These are phyloP conservation scores for Ifrita kowaldi DNA, from an alignment of 2,113 vertebrate species.

Conservation along the genomic window DNA sequence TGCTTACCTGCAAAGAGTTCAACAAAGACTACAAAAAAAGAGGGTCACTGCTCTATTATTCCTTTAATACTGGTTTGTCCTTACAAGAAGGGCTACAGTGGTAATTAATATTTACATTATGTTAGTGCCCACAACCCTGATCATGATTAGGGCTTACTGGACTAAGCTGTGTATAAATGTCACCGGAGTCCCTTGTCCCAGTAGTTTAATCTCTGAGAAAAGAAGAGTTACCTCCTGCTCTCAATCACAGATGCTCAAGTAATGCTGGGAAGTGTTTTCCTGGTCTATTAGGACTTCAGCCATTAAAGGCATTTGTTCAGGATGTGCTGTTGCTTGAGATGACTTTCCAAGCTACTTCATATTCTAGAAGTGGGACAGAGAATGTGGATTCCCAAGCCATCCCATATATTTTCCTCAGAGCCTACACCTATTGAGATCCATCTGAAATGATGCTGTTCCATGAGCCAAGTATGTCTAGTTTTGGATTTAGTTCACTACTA, in stretches of 20 bases:
- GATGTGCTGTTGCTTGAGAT: background rate
- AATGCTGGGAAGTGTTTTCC: background rate
- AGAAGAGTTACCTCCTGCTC: background rate
- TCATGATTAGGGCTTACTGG: background rate
- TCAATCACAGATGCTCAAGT: background rate
- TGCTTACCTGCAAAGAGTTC: background rate
- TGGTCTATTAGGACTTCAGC: background rate
- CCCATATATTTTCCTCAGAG: background rate
- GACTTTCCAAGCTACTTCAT: background rate
- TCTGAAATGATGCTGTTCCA: background rate
- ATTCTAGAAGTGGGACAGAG: background rate
- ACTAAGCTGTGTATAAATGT: slow-evolving; percentile 21
- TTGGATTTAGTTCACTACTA: background rate
- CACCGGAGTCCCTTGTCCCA: background rate
- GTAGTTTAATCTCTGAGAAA: background rate
- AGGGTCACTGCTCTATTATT: background rate
- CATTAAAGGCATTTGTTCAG: background rate
- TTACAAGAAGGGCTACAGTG: background rate
- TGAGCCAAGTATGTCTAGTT: background rate
- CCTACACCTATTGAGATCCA: background rate
- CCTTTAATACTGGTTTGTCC: background rate
- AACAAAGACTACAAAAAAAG: background rate
- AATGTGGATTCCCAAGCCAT: background rate
- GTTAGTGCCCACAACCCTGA: background rate
- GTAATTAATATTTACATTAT: background rate